Base-by-base conservation (phyloP, 2,888 invertebrate species). In the Cephus sareptanus region DNA sequence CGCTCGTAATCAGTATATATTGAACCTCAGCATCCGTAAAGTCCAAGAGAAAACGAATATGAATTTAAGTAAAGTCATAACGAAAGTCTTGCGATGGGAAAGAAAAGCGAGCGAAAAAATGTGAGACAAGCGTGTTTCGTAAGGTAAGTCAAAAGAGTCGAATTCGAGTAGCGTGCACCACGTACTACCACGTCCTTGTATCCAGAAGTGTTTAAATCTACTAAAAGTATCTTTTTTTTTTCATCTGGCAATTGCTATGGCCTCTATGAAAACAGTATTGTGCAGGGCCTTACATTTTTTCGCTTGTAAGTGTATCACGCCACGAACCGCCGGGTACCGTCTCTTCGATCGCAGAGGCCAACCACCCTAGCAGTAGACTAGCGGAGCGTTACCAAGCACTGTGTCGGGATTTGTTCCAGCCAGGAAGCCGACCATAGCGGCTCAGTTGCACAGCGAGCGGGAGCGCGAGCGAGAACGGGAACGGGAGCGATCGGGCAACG, bases 351-450 rank as follows among this genome's bases (percentile, higher is more conserved):
- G 23, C 56, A 56, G 56, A 56, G 56, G 56, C 56, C 56, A 23
- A 56, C 56, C 56, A 56, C 56, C 23, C 56, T 56, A 56, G 56
- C 56, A 56, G 56, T 56, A 56, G 78, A 78, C 75, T 79, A 76
- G 76, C 87, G 85, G 87, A 90, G 87, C 86, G 87, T 90, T 90
- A 90, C 89, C 90, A 90, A 90, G 89, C 90, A 90, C 87, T 90
- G 87, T 90, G 90, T 90, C 88, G 88, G 88, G 87, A 90, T 93
- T 93, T 93, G 93, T 93, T 93, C 91, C 93, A 94, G 93, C 93
- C 92, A 94, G 93, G 93, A 93, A 93, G 93, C 92, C 93, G 92
- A 92, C 93, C 92, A 92, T 93, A 93, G 92, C 92, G 92, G 90
- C 92, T 89, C 90, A 90, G 84, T 85, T 92, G 90, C 93, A 93